phyloP scores from a whole-genome alignment of 1,140 invertebrate genomes.

The Amyelois transitella region DNA sequence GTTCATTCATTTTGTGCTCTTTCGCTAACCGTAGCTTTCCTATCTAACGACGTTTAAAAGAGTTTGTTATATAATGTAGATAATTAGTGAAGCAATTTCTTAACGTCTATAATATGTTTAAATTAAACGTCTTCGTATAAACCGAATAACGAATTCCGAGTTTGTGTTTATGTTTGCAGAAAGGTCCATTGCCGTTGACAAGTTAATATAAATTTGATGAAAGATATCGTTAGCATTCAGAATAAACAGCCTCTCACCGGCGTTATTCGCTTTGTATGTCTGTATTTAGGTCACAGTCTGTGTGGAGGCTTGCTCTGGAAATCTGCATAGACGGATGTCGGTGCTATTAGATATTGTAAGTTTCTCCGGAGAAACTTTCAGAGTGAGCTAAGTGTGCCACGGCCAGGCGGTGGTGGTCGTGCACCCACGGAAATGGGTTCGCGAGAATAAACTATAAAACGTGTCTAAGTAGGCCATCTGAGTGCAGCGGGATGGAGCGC shows the following conservation, averaged over 20 bases:
- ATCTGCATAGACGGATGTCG: conserved; percentile 71
- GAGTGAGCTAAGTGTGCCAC: conserved; percentile 63
- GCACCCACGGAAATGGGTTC: conserved; percentile 65
- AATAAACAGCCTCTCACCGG: conserved; percentile 22
- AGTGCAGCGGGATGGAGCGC: background rate
- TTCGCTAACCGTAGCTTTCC: background rate
- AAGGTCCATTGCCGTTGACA: background rate
- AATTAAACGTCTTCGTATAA: too few relatives aligned
- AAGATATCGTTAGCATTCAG: conserved; percentile 12
- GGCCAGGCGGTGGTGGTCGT: conserved; percentile 43
- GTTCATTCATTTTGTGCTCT: conserved; percentile 11
- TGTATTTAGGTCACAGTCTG: conserved; percentile 57
- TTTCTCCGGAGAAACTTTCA: conserved; percentile 72
- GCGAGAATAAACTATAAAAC: conserved; percentile 60
- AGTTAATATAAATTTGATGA: conserved; percentile 4
- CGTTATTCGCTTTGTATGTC: conserved; percentile 40
- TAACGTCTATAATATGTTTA: too few relatives aligned
- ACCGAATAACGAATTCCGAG: background rate
- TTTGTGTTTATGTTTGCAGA: background rate
- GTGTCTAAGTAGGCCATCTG: conserved; percentile 66
- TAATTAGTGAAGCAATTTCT: too few relatives aligned
- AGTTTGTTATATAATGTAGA: too few relatives aligned
- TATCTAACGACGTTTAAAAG: background rate
- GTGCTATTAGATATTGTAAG: conserved; percentile 67
- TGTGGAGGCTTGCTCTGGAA: conserved; percentile 63